These are phyloP conservation scores for Metopolophium dirhodum DNA, from an alignment of 1,140 invertebrate genomes.

Conservation along the genomic window DNA sequence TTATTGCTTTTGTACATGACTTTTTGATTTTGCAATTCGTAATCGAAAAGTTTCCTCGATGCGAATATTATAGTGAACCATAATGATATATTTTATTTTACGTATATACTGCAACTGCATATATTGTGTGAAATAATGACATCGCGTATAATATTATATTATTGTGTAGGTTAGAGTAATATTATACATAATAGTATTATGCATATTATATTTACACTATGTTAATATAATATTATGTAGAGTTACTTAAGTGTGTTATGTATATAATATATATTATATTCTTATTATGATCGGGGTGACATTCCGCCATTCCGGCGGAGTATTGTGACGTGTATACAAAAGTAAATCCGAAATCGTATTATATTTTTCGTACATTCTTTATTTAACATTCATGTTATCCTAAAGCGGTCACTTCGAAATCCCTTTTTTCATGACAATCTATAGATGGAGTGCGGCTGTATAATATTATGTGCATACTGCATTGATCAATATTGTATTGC, in stretches of 20 bases:
- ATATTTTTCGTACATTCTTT: background rate
- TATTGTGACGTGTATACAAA: background rate
- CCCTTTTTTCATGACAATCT: background rate
- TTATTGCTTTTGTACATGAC: slow-evolving; percentile 49
- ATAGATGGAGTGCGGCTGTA: background rate
- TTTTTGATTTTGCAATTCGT: slow-evolving; percentile 21
- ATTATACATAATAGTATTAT: too few species aligned
- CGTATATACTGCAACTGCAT: background rate
- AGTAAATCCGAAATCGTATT: background rate
- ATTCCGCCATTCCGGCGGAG: background rate
- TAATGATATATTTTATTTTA: background rate
- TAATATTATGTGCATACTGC: background rate
- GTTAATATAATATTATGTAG: too few species aligned
- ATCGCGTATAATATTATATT: background rate
- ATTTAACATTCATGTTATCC: background rate
- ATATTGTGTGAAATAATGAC: background rate
- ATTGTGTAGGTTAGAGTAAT: background rate
- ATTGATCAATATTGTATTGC: background rate
- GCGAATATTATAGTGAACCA: background rate
- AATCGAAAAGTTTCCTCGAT: background rate
- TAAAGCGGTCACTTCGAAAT: background rate
- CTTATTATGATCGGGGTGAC: background rate
- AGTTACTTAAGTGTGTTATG: too few species aligned
- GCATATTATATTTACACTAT: too few species aligned
- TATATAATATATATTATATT: background rate